Evolutionary conservation across 1,140 invertebrate genomes (phyloP).

Genomic region (Psilanteris sp.): DNA sequence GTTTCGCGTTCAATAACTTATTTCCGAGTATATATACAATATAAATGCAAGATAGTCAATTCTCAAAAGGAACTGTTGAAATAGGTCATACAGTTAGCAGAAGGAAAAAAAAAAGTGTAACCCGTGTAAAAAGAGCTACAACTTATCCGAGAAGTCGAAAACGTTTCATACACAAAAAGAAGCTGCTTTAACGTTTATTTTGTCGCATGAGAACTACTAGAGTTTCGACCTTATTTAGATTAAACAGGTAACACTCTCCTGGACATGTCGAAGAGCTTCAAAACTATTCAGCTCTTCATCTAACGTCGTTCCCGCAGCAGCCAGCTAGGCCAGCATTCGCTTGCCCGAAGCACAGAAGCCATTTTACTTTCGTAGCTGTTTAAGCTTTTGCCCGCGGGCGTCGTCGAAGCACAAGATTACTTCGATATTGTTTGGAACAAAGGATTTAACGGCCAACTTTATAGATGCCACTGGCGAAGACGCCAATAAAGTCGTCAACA

Average conservation of each 20-base stretch:
- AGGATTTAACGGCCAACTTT: conserved; percentile 56
- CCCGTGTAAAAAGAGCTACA: too few relatives aligned
- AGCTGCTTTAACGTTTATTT: conserved; percentile 11
- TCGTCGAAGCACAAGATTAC: conserved; percentile 16
- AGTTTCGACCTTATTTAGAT: conserved; percentile 25
- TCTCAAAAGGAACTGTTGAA: too few relatives aligned
- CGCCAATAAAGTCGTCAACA: conserved; percentile 53
- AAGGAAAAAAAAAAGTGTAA: too few relatives aligned
- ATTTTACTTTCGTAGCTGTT: conserved; percentile 35
- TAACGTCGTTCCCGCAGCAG: conserved; percentile 19
- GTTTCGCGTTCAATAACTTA: too few relatives aligned
- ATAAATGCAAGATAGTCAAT: too few relatives aligned
- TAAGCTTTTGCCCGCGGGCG: conserved; percentile 21
- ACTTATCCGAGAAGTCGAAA: too few relatives aligned
- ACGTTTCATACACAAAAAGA: too few relatives aligned
- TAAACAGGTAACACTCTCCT: conserved; percentile 18
- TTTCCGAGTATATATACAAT: too few relatives aligned
- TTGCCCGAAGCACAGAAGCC: conserved; percentile 8
- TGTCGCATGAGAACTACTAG: not conserved
- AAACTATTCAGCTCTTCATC: conserved; percentile 29
- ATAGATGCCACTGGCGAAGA: conserved; percentile 51
- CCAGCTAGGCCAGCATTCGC: conserved; percentile 3
- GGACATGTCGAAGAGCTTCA: conserved; percentile 25
- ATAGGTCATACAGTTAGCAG: too few relatives aligned
- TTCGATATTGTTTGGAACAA: conserved; percentile 60